Evolutionary conservation across 1,140 invertebrate species (phyloP).

Genomic region (Muscidifurax raptorellus): DNA sequence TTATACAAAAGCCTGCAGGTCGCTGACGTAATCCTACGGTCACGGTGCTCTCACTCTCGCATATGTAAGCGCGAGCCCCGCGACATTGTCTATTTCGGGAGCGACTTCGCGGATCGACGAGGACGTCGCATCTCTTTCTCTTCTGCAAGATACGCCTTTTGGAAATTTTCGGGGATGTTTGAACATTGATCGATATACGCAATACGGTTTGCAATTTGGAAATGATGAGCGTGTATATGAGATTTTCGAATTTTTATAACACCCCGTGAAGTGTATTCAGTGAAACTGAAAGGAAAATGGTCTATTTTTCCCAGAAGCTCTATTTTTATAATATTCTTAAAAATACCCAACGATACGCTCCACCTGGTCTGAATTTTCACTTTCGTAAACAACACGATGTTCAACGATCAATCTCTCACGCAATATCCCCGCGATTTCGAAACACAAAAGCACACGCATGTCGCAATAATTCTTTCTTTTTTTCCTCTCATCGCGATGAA

Average conservation of each 20-base stretch:
- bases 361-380: not conserved
- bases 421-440: too few relatives aligned
- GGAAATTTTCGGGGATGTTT: too few relatives aligned
- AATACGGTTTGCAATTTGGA: too few relatives aligned
- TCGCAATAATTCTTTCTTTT: not conserved
- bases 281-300: not conserved
- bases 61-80: constrained; percentile 51
- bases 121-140: not conserved
- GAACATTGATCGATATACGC: too few relatives aligned
- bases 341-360: too few relatives aligned
- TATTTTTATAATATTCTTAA: not conserved
- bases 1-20: constrained; percentile 64
- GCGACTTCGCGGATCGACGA: not conserved
- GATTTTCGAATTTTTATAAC: too few relatives aligned
- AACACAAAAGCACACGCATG: too few relatives aligned
- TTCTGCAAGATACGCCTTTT: not conserved
- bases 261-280: too few relatives aligned
- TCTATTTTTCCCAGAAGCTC: not conserved
- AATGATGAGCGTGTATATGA: too few relatives aligned
- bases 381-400: not conserved
- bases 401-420: too few relatives aligned
- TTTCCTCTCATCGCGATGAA: not conserved
- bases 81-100: constrained; percentile 70
- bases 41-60: not conserved
- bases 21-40: constrained; percentile 62